phyloP scores from a whole-genome alignment of 2,113 vertebrate genomes.

The Poeciliopsis occidentalis region DNA sequence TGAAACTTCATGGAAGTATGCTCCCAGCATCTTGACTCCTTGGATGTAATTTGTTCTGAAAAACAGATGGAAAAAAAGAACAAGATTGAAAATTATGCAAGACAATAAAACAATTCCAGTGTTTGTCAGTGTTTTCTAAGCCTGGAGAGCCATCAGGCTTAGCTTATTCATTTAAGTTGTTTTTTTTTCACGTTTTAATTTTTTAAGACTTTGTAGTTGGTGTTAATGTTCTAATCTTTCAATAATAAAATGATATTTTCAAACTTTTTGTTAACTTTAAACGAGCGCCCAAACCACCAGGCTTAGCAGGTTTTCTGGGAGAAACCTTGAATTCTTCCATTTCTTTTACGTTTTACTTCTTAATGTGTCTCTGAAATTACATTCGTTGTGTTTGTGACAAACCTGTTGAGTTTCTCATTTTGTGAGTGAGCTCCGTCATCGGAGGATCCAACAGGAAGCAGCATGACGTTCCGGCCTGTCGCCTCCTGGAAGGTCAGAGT shows the following conservation, averaged over 20 bases:
- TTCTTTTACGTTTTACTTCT: neutral
- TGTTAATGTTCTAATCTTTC: no score
- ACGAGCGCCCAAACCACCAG: no score
- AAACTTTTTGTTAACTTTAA: no score
- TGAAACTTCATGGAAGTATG: conserved; percentile 94
- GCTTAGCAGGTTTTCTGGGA: no score
- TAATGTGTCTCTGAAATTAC: neutral
- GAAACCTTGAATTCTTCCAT: neutral
- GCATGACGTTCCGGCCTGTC: conserved; percentile 94
- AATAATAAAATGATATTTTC: no score
- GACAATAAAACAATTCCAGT: neutral
- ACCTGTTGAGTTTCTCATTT: conserved; percentile 98
- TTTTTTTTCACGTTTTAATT: no score
- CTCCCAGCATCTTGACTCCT: conserved; percentile 91
- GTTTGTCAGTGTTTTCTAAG: no score
- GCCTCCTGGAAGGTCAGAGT: conserved; percentile 96
- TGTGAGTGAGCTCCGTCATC: conserved; percentile 98
- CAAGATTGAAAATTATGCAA: neutral
- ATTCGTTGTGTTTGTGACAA: neutral
- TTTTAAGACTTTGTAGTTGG: no score
- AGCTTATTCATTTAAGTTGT: no score
- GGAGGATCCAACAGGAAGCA: conserved; percentile 91
- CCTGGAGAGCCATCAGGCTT: no score
- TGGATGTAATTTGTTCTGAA: conserved; percentile 92
- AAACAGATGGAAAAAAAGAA: rapidly evolving